These are phyloP conservation scores for Pseudorectes ferrugineus DNA, from an alignment of 2,113 vertebrate species.

Conservation along the genomic window DNA sequence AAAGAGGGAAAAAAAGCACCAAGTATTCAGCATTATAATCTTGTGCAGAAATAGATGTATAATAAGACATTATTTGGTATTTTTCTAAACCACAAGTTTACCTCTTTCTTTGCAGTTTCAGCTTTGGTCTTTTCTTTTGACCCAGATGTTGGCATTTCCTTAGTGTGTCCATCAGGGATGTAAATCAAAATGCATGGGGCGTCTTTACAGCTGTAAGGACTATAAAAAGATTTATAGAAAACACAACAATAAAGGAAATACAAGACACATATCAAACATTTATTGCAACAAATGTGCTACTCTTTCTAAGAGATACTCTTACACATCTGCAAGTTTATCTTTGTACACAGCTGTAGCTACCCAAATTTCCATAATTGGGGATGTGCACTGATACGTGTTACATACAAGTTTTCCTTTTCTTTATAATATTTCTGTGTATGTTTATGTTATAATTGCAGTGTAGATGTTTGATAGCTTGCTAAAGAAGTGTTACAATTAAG, in stretches of 20 bases:
- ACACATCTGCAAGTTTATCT: neutral
- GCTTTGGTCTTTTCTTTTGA: conserved; percentile 93
- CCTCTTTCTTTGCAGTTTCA: conserved; percentile 76
- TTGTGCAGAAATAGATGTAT: neutral
- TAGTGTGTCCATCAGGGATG: conserved; percentile 95
- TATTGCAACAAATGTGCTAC: neutral
- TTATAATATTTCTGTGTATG: neutral
- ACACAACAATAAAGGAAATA: neutral
- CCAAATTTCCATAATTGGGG: neutral
- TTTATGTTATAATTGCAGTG: neutral
- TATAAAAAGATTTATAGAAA: conserved; percentile 35
- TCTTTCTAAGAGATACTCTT: neutral
- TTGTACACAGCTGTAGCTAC: neutral
- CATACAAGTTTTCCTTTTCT: neutral
- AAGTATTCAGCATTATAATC: neutral
- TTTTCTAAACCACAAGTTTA: conserved; percentile 43
- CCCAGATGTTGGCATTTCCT: conserved; percentile 96
- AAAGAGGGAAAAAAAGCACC: neutral
- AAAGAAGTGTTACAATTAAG: neutral
- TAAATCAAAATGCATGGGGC: conserved; percentile 92
- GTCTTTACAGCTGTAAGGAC: conserved; percentile 93
- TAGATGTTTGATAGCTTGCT: neutral
- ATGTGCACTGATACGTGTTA: neutral
- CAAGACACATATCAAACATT: neutral
- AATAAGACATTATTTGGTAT: neutral